Conservation (phyloP, 2,113 vertebrate species). For the Suncus etruscus region DNA sequence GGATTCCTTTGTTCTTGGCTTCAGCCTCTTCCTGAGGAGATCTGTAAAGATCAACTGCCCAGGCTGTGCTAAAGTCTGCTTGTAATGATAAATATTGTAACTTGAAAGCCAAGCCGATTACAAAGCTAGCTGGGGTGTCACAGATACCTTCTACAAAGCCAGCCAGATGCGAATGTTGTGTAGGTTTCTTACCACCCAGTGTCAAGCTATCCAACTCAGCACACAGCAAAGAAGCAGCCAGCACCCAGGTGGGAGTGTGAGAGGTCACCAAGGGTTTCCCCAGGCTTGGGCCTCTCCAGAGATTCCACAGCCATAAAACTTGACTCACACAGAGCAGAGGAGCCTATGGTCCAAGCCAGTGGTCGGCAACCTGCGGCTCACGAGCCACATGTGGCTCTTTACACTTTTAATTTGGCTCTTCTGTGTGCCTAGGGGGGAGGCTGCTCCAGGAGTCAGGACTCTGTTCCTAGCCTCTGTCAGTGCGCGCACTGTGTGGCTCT, state of each 20-base stretch:
- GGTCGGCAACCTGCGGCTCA: no score
- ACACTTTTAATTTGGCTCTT: no score
- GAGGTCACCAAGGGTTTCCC: neutral
- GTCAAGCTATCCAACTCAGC: neutral
- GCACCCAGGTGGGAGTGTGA: no score
- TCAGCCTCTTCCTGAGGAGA: slow-evolving; percentile 63
- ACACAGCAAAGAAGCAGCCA: no score
- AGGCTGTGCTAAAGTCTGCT: slow-evolving; percentile 53
- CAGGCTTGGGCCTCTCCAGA: neutral
- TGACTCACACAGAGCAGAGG: neutral
- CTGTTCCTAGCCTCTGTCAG: no score
- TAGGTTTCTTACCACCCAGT: neutral
- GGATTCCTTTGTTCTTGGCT: slow-evolving; percentile 62
- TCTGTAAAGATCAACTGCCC: slow-evolving; percentile 52
- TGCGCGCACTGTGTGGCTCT: no score
- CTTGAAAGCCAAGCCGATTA: slow-evolving; percentile 49
- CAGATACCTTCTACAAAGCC: slow-evolving; percentile 41
- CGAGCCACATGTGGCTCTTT: no score
- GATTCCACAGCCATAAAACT: neutral
- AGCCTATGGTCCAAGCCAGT: neutral
- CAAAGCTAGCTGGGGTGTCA: slow-evolving; percentile 53
- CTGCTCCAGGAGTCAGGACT: no score
- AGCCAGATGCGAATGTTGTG: slow-evolving; percentile 24
- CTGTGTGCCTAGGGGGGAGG: no score
- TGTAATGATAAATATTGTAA: slow-evolving; percentile 62